Percentiles rank a stretch among this genome's conserved stretches.
Conservation (phyloP, 1,140 invertebrate genomes). For the Augochlora pura region DNA sequence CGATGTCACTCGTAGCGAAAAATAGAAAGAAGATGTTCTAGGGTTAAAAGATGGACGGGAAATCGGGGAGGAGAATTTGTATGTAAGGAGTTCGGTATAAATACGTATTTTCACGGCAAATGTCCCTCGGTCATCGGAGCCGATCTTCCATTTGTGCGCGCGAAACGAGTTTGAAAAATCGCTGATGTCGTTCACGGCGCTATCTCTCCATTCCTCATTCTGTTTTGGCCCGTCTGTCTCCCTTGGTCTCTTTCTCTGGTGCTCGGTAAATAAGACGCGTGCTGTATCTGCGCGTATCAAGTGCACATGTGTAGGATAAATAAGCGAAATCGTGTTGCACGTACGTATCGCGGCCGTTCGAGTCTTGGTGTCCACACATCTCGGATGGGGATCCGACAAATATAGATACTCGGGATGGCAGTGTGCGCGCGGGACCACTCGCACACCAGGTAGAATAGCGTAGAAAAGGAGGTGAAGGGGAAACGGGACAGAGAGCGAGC, state of each 20-base stretch:
- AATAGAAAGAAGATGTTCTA: too few relatives aligned
- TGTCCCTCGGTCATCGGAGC: constrained; percentile 11
- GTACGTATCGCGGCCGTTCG: neutral
- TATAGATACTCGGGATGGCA: constrained; percentile 23
- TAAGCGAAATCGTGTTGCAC: constrained; percentile 33
- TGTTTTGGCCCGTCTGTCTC: neutral
- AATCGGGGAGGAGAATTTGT: neutral
- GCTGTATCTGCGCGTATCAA: constrained; percentile 34
- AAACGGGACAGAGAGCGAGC: constrained; percentile 13
- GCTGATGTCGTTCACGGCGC: constrained; percentile 26
- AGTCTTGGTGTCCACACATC: constrained; percentile 25
- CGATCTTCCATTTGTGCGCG: constrained; percentile 12
- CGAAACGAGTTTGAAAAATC: constrained; percentile 39
- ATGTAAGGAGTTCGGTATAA: too few relatives aligned
- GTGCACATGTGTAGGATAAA: constrained; percentile 37
- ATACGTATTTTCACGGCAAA: constrained; percentile 4
- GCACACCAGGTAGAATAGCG: constrained; percentile 21
- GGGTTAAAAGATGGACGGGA: neutral
- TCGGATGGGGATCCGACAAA: constrained; percentile 25
- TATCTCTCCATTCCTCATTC: constrained; percentile 29
- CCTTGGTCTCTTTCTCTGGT: constrained; percentile 3
- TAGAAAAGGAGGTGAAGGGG: constrained; percentile 46
- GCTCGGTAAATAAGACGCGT: constrained; percentile 49
- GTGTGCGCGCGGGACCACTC: constrained; percentile 16
- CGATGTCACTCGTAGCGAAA: too few relatives aligned